phyloP scores from a whole-genome alignment of 2,113 vertebrate genomes.

The Ellobius talpinus region DNA sequence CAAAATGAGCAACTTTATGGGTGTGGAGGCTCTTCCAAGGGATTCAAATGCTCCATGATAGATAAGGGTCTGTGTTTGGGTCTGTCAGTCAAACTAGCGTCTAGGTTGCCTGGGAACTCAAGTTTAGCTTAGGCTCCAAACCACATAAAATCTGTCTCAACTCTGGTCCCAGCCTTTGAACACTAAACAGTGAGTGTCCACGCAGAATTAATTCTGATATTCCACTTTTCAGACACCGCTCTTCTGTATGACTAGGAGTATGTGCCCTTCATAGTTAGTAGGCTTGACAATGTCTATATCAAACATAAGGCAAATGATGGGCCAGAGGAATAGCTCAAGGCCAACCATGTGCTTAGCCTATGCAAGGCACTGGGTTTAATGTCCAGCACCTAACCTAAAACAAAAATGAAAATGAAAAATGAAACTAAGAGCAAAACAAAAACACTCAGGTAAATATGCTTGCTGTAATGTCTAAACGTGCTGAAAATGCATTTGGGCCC shows the following conservation, averaged over 20 bases:
- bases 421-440: not conserved
- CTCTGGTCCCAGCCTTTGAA: not conserved
- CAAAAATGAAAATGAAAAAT: not conserved
- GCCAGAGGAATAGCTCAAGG: too few relatives aligned
- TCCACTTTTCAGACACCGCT: not conserved
- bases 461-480: not conserved
- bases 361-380: not conserved
- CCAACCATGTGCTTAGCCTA: not conserved
- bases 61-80: not conserved
- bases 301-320: not conserved
- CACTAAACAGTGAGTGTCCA: not conserved
- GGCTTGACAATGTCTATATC: not conserved
- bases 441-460: not conserved
- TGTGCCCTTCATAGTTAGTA: too few relatives aligned
- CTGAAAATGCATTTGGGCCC: not conserved
- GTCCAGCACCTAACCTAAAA: not conserved
- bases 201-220: not conserved
- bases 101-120: not conserved
- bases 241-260: not conserved
- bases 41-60: not conserved
- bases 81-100: not conserved
- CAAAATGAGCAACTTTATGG: not conserved
- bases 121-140: not conserved
- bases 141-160: not conserved
- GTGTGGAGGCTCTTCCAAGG: not conserved